phyloP scores from a whole-genome alignment of 2,888 invertebrate species.

The Sinhomidia bicolor region DNA sequence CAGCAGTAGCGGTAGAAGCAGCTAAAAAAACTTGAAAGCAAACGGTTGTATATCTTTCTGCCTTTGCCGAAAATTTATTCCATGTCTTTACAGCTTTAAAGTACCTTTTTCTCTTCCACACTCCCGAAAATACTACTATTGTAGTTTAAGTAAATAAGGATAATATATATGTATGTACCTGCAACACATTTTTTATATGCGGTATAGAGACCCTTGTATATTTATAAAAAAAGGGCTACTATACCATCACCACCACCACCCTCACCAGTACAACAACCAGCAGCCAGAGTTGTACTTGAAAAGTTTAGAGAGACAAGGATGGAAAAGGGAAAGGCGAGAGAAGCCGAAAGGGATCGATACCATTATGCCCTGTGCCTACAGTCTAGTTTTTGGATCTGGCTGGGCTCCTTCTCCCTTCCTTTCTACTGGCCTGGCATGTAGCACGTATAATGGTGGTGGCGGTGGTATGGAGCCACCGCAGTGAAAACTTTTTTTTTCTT shows the following conservation, averaged over 20 bases:
- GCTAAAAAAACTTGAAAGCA: neutral
- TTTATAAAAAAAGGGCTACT: neutral
- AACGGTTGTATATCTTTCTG: neutral
- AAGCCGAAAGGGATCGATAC: conserved; percentile 65
- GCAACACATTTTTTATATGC: no score
- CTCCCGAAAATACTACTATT: neutral
- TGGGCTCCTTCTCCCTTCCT: neutral
- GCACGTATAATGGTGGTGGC: conserved; percentile 28
- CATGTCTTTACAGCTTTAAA: conserved; percentile 7
- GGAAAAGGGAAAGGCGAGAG: conserved; percentile 45
- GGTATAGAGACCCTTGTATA: neutral
- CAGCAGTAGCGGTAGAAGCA: neutral
- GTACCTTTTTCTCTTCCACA: neutral
- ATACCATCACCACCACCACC: neutral
- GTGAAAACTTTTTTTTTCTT: conserved; percentile 29
- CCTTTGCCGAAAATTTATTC: conserved; percentile 2
- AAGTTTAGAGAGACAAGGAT: conserved; percentile 17
- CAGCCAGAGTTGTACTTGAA: conserved; percentile 12
- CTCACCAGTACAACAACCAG: neutral
- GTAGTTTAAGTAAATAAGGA: conserved; percentile 7
- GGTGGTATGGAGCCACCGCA: conserved; percentile 28
- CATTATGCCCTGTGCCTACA: neutral
- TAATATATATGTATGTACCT: neutral
- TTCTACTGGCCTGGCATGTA: neutral
- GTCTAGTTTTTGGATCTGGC: conserved; percentile 15